Percentiles rank a stretch among this genome's conserved stretches.
These are phyloP conservation scores for Chaetura pelagica DNA, from an alignment of 2,113 vertebrate species.

Conservation along the genomic window DNA sequence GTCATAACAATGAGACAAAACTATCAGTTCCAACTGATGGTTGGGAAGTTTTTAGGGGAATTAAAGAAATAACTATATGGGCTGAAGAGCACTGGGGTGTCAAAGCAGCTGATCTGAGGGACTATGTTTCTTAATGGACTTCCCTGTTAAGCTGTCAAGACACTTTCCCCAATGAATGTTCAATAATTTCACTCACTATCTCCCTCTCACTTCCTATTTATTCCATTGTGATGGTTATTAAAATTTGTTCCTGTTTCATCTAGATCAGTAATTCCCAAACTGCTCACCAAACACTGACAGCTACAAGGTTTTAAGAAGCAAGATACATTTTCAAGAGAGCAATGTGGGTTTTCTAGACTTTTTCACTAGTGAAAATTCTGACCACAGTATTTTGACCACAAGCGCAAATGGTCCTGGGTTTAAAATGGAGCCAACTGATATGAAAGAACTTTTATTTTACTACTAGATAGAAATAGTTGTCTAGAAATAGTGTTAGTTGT, in stretches of 20 bases:
- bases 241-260: not conserved
- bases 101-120: not conserved
- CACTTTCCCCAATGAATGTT: not conserved
- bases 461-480: too few species aligned
- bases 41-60: not conserved
- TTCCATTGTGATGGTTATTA: not conserved
- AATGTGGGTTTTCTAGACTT: not conserved
- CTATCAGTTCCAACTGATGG: not conserved
- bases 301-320: not conserved
- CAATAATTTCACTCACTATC: not conserved
- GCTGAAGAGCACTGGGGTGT: not conserved
- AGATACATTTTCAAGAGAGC: not conserved
- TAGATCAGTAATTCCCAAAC: not conserved
- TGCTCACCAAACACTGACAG: not conserved
- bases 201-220: not conserved
- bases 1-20: not conserved
- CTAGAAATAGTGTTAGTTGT: not conserved
- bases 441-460: not conserved
- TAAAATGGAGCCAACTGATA: not conserved
- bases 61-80: not conserved
- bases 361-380: too few species aligned
- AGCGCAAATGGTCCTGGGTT: not conserved
- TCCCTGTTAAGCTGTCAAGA: slow-evolving; percentile 30
- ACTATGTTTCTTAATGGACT: slow-evolving; percentile 14
- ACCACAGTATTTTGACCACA: too few species aligned